These are phyloP conservation scores for Echiichthys vipera DNA, from an alignment of 2,797 vertebrate species.

Conservation along the genomic window DNA sequence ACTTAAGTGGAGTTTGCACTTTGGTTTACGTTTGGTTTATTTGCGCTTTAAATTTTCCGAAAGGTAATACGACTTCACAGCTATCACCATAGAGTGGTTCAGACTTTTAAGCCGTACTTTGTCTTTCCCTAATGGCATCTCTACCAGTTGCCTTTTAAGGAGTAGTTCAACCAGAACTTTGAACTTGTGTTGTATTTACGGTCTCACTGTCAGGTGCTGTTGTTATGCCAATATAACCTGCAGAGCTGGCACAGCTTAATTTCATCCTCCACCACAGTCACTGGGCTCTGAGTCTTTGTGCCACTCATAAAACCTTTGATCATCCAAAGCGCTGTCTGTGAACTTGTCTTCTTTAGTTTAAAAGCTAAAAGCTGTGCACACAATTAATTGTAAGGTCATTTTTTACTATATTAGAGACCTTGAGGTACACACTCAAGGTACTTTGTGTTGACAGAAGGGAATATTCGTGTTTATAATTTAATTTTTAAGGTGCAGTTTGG, in stretches of 20 bases:
- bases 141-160: background rate
- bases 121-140: background rate
- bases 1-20: conserved; percentile 33
- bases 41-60: conserved; percentile 7
- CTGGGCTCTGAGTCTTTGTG: background rate
- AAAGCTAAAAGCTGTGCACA: background rate
- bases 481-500: background rate
- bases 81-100: conserved; percentile 14
- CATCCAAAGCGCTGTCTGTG: background rate
- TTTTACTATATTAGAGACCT: background rate
- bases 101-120: conserved; percentile 1
- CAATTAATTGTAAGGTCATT: too few relatives aligned
- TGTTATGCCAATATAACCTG: background rate
- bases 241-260: background rate
- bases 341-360: background rate
- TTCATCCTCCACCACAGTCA: background rate
- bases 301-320: background rate
- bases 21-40: conserved; percentile 24
- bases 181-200: conserved; percentile 4
- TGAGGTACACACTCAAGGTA: background rate
- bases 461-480: background rate
- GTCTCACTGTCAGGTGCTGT: background rate
- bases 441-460: background rate
- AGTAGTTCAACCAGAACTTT: conserved; percentile 21
- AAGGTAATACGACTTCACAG: conserved; percentile 16